These are phyloP conservation scores for Centropus bengalensis DNA, from an alignment of 2,113 vertebrate species.

Conservation along the genomic window DNA sequence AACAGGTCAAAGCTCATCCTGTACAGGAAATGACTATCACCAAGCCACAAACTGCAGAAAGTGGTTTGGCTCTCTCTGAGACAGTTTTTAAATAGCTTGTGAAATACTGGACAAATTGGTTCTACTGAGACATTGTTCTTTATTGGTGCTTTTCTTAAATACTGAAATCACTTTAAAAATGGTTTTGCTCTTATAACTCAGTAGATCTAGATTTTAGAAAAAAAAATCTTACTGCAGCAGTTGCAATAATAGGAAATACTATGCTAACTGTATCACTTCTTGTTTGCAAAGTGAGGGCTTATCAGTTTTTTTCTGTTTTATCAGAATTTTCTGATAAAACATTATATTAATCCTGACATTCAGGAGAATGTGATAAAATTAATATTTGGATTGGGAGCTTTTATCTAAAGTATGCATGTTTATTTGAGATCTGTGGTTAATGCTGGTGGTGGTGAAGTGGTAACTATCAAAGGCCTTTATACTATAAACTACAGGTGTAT, in stretches of 20 bases:
- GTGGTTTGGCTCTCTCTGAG: background rate
- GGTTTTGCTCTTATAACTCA: background rate
- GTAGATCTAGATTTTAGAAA: background rate
- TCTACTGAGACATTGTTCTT: background rate
- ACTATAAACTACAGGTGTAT: background rate
- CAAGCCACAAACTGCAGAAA: background rate
- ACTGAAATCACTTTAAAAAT: background rate
- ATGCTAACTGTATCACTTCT: background rate
- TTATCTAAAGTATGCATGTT: background rate
- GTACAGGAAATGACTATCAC: background rate
- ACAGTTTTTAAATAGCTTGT: background rate
- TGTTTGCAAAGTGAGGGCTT: background rate
- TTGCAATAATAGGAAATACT: background rate
- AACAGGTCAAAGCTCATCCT: background rate
- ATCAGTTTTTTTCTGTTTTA: background rate
- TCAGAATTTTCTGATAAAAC: background rate
- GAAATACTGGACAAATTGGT: background rate
- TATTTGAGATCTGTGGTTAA: background rate
- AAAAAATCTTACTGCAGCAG: background rate
- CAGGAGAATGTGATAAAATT: background rate
- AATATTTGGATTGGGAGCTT: background rate
- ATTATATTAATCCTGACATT: background rate
- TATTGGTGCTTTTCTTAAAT: background rate
- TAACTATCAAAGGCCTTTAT: background rate
- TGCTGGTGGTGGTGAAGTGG: background rate